Base-by-base conservation (phyloP, 2,113 vertebrate species). In the Microcebus jonahi region DNA sequence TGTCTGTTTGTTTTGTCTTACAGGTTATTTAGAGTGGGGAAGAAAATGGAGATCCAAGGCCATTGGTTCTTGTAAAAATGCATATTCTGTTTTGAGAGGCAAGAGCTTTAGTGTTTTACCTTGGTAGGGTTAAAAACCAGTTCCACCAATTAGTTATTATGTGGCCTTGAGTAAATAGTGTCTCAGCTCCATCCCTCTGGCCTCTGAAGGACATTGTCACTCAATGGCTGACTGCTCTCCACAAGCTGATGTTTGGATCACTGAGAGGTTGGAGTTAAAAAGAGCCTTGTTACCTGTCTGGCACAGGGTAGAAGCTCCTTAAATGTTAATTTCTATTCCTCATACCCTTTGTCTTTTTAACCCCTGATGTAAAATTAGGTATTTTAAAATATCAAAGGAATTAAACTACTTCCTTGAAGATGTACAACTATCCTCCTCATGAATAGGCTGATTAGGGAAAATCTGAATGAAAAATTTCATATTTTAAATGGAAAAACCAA, bases 401-500 rank as follows among this genome's bases (percentile, higher is more conserved):
- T 31, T 0, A 73, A 55, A 36, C 23, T n/a, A 9, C 50, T 76
- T 71, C 45, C 57, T 34, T 63, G n/a, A 73, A 95, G 42, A 76
- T 65, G 11, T 3, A 42, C 6, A 55, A 31, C 2, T 36, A 39
- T n/a, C 10, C 2, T 85, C 3, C 20, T 73, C 31, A 25, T 3
- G n/a, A 91, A 12, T 20, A 27, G 36, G 10, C 63, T 50, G 31
- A 10, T 34, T 2, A 57, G 39, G 39, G 55, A 68, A 45, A 63
- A 63, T 50, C 87, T 91, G 25, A 87, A 6, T 68, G 39, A 83
- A 73, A 97, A 92, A 73, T 85, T 90, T 34, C n/a, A 18, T 77
- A 87, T 80, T 90, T 91, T 93, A 18, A 91, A 71, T 67, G 89
- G 75, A 94, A 73, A 87, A n/a, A 23, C 3, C 5, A 14, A 77